phyloP scores from a whole-genome alignment of 2,888 invertebrate genomes.

The Serripes groenlandicus region DNA sequence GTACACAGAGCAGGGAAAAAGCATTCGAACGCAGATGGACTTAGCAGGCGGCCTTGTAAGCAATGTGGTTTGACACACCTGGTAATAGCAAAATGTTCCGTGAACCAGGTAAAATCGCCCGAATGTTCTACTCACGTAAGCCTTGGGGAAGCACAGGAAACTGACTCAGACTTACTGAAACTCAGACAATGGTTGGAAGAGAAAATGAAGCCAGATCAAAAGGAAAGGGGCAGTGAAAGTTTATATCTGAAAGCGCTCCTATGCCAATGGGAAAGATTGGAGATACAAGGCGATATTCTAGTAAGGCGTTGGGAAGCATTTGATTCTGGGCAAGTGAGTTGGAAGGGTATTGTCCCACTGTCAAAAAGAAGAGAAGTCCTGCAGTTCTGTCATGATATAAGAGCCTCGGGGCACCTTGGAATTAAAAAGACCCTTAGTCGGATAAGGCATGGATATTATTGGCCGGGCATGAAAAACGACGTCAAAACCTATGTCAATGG shows the following conservation, averaged over 20 bases:
- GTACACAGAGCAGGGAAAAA: conserved; percentile 20
- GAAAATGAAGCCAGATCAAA: background rate
- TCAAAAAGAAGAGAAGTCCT: conserved; percentile 19
- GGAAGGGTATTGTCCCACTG: conserved; percentile 17
- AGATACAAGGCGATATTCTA: conserved; percentile 1
- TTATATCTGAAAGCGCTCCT: conserved; percentile 1
- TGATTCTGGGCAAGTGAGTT: background rate
- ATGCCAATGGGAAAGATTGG: conserved; percentile 16
- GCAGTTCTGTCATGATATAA: conserved; percentile 20
- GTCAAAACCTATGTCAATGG: conserved; percentile 13
- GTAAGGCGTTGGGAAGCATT: conserved; percentile 11
- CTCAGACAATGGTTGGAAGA: conserved; percentile 3
- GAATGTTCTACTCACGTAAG: background rate
- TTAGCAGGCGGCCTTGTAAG: conserved; percentile 31
- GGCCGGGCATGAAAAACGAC: conserved; percentile 34
- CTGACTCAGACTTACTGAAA: background rate
- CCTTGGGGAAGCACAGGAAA: background rate
- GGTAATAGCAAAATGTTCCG: background rate
- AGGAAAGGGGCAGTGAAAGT: conserved; percentile 6
- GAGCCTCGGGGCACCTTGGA: conserved; percentile 25
- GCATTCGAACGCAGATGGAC: conserved; percentile 31
- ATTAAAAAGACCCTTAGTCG: conserved; percentile 18
- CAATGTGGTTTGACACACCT: conserved; percentile 24
- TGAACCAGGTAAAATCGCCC: background rate
- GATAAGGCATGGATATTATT: conserved; percentile 19